Evolutionary conservation across 1,140 invertebrate genomes (phyloP).

Genomic region (Kradibia gibbosae): DNA sequence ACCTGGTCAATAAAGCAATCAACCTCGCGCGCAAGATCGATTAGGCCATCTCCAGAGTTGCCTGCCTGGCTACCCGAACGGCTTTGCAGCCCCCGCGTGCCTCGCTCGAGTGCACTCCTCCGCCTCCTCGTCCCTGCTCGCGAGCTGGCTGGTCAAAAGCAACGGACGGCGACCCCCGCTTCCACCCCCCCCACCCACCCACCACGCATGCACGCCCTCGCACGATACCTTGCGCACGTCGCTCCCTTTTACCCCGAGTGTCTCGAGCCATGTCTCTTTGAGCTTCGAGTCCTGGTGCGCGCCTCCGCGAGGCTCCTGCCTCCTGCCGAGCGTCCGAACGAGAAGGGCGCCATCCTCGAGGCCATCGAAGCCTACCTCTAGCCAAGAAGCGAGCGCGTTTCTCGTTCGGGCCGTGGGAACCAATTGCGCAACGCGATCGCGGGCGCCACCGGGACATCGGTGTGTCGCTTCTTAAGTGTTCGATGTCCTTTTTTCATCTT

Average conservation of each 20-base stretch:
- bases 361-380: not conserved
- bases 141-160: not conserved
- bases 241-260: not conserved
- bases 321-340: not conserved
- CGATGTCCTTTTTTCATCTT: not conserved
- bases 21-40: constrained; percentile 35
- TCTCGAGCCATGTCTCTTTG: not conserved
- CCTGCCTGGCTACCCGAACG: constrained; percentile 61
- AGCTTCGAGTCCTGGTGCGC: too few relatives aligned
- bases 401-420: too few relatives aligned
- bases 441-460: too few relatives aligned
- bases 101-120: not conserved
- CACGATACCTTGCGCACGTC: not conserved
- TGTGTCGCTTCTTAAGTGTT: not conserved
- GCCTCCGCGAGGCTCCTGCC: too few relatives aligned
- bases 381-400: too few relatives aligned
- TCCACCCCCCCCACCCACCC: not conserved
- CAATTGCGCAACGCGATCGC: too few relatives aligned
- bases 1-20: constrained; percentile 1
- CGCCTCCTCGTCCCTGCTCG: not conserved
- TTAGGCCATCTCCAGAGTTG: constrained; percentile 74
- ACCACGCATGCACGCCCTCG: not conserved
- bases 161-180: not conserved
- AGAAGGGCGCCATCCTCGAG: not conserved
- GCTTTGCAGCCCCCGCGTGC: not conserved